Conservation (phyloP, 2,113 vertebrate genomes). For the Eulemur rufifrons region DNA sequence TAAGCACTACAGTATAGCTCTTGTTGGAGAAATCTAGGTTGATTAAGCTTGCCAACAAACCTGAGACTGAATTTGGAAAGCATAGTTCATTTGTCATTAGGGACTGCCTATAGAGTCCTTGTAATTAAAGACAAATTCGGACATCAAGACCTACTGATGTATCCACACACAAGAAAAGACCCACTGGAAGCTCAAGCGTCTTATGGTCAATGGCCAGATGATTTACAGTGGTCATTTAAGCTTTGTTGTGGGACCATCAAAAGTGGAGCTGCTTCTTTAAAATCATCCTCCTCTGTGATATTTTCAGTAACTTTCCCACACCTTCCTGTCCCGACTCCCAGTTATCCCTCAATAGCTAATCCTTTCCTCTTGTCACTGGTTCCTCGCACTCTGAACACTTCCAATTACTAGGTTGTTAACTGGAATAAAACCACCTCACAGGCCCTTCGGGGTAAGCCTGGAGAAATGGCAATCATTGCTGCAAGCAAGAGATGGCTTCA, state of each 20-base stretch:
- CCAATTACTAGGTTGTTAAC: constrained; percentile 17
- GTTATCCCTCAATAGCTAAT: neutral
- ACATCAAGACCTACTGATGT: neutral
- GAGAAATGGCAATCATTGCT: neutral
- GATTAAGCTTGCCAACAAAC: neutral
- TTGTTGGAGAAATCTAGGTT: neutral
- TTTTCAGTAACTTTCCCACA: neutral
- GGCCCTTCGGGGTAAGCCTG: neutral
- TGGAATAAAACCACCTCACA: constrained; percentile 16
- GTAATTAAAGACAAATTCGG: neutral
- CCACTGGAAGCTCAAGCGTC: neutral
- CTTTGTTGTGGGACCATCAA: neutral
- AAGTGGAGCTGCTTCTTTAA: neutral
- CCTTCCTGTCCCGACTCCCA: neutral
- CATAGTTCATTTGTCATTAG: neutral
- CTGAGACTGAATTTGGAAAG: neutral
- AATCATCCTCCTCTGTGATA: neutral
- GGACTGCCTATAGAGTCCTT: neutral
- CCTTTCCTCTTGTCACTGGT: neutral
- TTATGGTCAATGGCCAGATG: neutral
- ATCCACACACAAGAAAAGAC: neutral
- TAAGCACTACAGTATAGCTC: neutral
- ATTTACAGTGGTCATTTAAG: neutral
- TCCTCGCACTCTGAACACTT: constrained; percentile 18
- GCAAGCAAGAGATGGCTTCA: constrained; percentile 23